Conservation (phyloP, 2,888 invertebrate species). For the Lepidonotus clava region DNA sequence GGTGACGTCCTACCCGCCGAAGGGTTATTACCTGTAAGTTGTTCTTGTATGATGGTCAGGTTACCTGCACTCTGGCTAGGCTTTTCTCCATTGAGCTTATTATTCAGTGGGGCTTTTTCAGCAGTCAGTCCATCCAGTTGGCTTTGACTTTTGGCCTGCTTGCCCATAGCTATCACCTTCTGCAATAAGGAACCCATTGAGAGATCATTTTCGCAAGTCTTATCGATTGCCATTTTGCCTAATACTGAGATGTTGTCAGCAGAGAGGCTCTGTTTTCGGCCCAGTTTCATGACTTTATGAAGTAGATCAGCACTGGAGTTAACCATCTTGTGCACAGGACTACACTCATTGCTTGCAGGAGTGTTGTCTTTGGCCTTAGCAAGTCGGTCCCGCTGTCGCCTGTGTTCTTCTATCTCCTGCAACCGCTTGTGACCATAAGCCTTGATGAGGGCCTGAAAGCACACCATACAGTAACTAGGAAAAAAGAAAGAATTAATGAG, state of each 20-base stretch:
- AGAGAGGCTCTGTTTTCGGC: constrained; percentile 45
- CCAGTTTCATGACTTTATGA: constrained; percentile 49
- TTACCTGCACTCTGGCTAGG: not conserved
- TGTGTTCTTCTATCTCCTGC: constrained; percentile 64
- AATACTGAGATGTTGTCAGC: constrained; percentile 40
- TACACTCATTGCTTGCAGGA: not conserved
- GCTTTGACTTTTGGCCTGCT: not conserved
- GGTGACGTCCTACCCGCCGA: not conserved
- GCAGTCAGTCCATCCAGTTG: not conserved
- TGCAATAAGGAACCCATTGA: constrained; percentile 22
- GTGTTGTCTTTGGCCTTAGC: not conserved
- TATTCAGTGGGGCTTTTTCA: not conserved
- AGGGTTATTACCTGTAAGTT: not conserved
- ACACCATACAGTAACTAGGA: constrained; percentile 47
- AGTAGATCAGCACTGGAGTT: constrained; percentile 47
- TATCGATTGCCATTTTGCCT: not conserved
- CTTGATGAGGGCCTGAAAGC: constrained; percentile 65
- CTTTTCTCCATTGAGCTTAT: constrained; percentile 13
- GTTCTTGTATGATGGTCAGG: not conserved
- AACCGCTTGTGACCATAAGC: constrained; percentile 64
- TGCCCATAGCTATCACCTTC: constrained; percentile 46
- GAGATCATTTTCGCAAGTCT: constrained; percentile 15
- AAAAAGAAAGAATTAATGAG: constrained; percentile 8
- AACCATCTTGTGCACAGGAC: constrained; percentile 52
- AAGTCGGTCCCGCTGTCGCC: constrained; percentile 57